A percentile compares a stretch with the other conserved stretches of the same genome.
phyloP scores from a whole-genome alignment of 1,140 invertebrate genomes.

The Popillia japonica region DNA sequence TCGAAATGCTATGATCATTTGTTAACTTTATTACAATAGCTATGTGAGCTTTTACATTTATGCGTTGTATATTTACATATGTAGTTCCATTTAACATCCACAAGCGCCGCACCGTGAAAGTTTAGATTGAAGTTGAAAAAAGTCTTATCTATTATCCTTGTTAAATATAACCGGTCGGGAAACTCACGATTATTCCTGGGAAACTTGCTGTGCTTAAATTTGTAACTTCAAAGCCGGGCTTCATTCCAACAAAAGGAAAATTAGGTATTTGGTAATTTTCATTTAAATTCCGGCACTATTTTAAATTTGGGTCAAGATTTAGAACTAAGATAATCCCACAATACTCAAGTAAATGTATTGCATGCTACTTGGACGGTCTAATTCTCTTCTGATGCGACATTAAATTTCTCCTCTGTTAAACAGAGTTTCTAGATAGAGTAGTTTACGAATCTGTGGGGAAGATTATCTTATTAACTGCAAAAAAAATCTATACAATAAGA shows the following conservation, averaged over 20 bases:
- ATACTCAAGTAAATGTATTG: neutral
- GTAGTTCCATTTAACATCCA: no score
- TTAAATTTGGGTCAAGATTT: constrained; percentile 15
- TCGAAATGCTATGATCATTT: no score
- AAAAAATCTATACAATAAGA: no score
- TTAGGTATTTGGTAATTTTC: neutral
- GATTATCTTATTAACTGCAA: no score
- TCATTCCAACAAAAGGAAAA: neutral
- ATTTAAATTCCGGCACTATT: constrained; percentile 10
- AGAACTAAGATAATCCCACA: neutral
- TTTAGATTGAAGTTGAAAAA: no score
- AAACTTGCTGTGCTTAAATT: neutral
- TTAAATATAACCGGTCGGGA: neutral
- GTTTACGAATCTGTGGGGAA: no score
- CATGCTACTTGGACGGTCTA: neutral
- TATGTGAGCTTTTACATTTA: no score
- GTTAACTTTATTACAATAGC: no score
- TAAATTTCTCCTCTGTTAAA: neutral
- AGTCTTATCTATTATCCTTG: no score
- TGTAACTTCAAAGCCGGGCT: neutral
- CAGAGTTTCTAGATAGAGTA: no score
- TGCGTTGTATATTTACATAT: no score
- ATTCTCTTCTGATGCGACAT: neutral
- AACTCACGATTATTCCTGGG: neutral
- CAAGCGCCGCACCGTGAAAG: no score